Base-by-base conservation (phyloP, 2,113 vertebrate genomes). In the Chloebia gouldiae region DNA sequence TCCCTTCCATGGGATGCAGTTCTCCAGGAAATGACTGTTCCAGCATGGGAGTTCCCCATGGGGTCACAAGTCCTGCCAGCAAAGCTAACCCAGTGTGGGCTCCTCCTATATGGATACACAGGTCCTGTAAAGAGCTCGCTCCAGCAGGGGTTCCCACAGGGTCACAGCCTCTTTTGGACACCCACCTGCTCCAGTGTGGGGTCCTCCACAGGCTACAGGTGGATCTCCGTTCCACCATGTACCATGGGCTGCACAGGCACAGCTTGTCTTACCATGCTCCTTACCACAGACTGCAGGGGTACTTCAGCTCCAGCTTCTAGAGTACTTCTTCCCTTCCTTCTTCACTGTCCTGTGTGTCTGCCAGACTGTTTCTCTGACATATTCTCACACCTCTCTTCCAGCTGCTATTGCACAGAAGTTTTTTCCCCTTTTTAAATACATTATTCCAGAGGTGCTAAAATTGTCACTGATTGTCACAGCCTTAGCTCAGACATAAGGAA, bases 31-130 rank as follows among this genome's bases (percentile, higher is more conserved):
- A 13, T 63, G 35, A 50, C 2, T 40, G 18, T 22, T 81, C 39
- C 30, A 59, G 13, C 1, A 4, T 20, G 14, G 3, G 11, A 2
- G 6, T 25, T 11, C 3, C 25, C 31, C 8, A 59, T 0, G 5
- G 21, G 5, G 19, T 59, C 23, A 65, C 50, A 65, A 53, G 6
- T 37, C 50, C 28, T 76, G 25, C 8, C 23, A 47, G 19, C 9
- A 81, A 76, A 76, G 17, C 7, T 39, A 28, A 31, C 15, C 44
- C 37, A 51, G 5, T 18, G 25, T 42, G 31, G 19, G 42, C 35
- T 51, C 27, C 37, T 51, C 33, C 28, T 39, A 15, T 59, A 18
- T 6, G 14, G 11, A 4, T 23, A 15, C 33, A 37, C 25, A 33
- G 45, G 27, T 68, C 18, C 7, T 86, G 33, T 50, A 24, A 44